Conservation (phyloP, 2,888 invertebrate species). For the Euplexia lucipara region DNA sequence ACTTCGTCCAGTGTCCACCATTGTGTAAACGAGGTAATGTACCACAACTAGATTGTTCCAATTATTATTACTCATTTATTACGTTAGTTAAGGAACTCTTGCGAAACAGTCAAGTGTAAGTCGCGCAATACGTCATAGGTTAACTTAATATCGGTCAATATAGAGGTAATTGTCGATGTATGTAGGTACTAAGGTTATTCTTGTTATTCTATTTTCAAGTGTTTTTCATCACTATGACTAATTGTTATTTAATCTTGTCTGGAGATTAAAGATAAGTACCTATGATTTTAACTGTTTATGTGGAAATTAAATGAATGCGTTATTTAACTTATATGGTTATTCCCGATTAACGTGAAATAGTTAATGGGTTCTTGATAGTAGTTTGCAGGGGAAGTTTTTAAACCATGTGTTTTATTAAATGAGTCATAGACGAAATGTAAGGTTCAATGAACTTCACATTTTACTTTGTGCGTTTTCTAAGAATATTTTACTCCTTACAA, state of each 20-base stretch:
- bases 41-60: constrained; percentile 8
- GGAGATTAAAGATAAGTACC: constrained; percentile 13
- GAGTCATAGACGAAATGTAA: not conserved
- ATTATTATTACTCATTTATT: constrained; percentile 51
- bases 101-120: constrained; percentile 56
- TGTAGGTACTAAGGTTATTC: constrained; percentile 29
- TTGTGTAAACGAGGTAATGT: constrained; percentile 18
- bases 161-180: constrained; percentile 10
- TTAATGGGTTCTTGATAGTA: constrained; percentile 8
- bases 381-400: constrained; percentile 18
- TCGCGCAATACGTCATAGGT: constrained; percentile 31
- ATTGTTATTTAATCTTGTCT: constrained; percentile 22
- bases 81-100: constrained; percentile 40
- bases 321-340: not conserved
- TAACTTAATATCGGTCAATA: constrained; percentile 37
- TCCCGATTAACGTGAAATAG: constrained; percentile 5
- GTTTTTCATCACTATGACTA: constrained; percentile 38
- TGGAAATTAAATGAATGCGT: not conserved
- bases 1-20: constrained; percentile 3
- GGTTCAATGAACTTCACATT: constrained; percentile 18
- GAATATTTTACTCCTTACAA: no score
- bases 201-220: constrained; percentile 43
- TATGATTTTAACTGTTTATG: constrained; percentile 3
- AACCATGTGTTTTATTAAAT: constrained; percentile 5
- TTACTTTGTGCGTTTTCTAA: not conserved